Base-by-base conservation (phyloP, 2,888 invertebrate species). In the Drosophila ustulata region DNA sequence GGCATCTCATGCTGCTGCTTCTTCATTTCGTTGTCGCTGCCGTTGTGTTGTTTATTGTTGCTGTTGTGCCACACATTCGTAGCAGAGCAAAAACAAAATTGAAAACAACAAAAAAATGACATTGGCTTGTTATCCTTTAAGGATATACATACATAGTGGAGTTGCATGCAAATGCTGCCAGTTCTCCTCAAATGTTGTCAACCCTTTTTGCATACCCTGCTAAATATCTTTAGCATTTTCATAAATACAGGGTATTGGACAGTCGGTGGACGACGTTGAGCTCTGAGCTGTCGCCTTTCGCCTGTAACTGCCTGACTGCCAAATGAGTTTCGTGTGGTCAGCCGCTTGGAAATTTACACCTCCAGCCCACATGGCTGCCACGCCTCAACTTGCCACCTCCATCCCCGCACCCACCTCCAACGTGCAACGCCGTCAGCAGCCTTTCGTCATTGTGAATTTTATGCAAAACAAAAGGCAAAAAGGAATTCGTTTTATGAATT, bases 401-500 rank as follows among this genome's bases (percentile, higher is more conserved):
- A 8, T 25, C 41, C 1, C 18, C 34, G 26, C 26, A 26, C 26
- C 26, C 4, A 43, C 8, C 11, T 3, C n/a, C 11, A 37, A 13
- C 32, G 8, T 47, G 47, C n/a, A 32, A 61, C 37, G 28, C 53
- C 50, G 43, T 56, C 73, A 69, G 53, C 65, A 62, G 70, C 39
- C 75, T 70, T 65, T 57, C 57, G 73, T 74, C 66, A 57, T 61
- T 66, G 49, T 77, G 47, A 59, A 58, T 61, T 78, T 61, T 50
- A 66, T 66, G 78, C 62, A 78, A 66, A 73, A 64, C 57, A 64
- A 80, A 77, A 68, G 64, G 70, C n/a, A 45, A 70, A 72, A 62
- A 34, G 81, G 81, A 80, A 86, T 82, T 80, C 78, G 71, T 83
- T 82, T 83, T 86, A 80, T 83, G 84, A 86, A 82, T 82, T 83